Evolutionary conservation across 1,140 invertebrate genomes (phyloP).

Genomic region (Caenorhabditis remanei): DNA sequence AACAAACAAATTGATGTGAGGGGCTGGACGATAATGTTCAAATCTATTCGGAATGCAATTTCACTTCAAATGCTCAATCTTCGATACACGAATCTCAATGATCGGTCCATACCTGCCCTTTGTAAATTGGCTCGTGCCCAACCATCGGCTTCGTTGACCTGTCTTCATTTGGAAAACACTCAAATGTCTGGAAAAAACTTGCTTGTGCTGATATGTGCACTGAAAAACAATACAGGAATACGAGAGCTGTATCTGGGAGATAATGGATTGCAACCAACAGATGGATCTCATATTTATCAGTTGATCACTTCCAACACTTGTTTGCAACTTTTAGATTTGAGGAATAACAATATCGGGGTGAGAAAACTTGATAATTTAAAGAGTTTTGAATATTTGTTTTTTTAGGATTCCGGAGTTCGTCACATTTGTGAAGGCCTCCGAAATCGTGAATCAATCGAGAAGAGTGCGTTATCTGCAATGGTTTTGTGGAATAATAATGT

Average conservation of each 20-base stretch:
- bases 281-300: slow-evolving; percentile 68
- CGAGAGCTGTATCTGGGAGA: slow-evolving; percentile 68
- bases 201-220: slow-evolving; percentile 62
- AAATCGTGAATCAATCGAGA: slow-evolving; percentile 53
- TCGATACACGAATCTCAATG: slow-evolving; percentile 64
- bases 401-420: slow-evolving; percentile 66
- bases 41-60: slow-evolving; percentile 61
- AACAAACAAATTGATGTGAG: slow-evolving; percentile 65
- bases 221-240: slow-evolving; percentile 63
- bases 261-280: slow-evolving; percentile 63
- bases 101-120: slow-evolving; percentile 56
- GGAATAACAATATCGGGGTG: slow-evolving; percentile 66
- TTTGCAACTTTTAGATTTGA: slow-evolving; percentile 66
- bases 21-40: slow-evolving; percentile 65
- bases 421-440: slow-evolving; percentile 67
- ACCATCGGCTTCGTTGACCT: slow-evolving; percentile 62
- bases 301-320: slow-evolving; percentile 61
- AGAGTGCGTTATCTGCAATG: slow-evolving; percentile 61
- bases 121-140: slow-evolving; percentile 62
- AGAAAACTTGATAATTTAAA: slow-evolving; percentile 10
- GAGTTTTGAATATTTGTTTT: slow-evolving; percentile 24
- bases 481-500: slow-evolving; percentile 68
- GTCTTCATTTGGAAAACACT: slow-evolving; percentile 67
- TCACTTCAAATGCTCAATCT: slow-evolving; percentile 66
- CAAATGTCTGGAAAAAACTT: slow-evolving; percentile 66